phyloP scores from a whole-genome alignment of 1,140 invertebrate genomes.

The Saccostrea cuccullata region DNA sequence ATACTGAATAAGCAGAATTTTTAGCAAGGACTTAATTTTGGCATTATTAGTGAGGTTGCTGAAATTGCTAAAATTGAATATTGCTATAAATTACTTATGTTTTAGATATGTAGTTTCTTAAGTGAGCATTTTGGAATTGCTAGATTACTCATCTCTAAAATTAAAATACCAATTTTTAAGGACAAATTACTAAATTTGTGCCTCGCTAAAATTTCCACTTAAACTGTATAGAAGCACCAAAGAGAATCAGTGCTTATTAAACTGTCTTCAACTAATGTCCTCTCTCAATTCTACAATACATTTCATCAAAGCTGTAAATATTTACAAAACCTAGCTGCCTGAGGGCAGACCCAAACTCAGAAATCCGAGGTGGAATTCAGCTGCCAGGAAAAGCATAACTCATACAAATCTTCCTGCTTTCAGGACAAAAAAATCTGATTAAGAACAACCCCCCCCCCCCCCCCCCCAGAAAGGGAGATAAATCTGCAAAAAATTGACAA shows the following conservation, averaged over 20 bases:
- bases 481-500: not conserved
- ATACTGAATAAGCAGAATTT: not conserved
- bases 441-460: too few relatives aligned
- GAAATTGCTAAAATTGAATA: too few relatives aligned
- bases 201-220: too few relatives aligned
- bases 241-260: not conserved
- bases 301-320: not conserved
- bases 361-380: constrained; percentile 7
- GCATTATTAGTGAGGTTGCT: too few relatives aligned
- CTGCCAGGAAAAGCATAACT: not conserved
- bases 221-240: not conserved
- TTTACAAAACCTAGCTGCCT: constrained; percentile 45
- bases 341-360: constrained; percentile 29
- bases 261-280: not conserved
- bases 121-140: too few relatives aligned
- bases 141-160: too few relatives aligned
- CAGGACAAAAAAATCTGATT: too few relatives aligned
- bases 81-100: too few relatives aligned
- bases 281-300: not conserved
- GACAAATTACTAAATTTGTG: too few relatives aligned
- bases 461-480: not conserved
- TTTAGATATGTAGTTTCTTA: too few relatives aligned
- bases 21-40: too few relatives aligned
- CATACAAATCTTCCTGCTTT: not conserved
- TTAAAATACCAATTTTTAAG: too few relatives aligned